A percentile compares a stretch with the other conserved stretches of the same genome.
Evolutionary conservation across 1,140 invertebrate genomes (phyloP).

Genomic region (Drosophila triauraria): DNA sequence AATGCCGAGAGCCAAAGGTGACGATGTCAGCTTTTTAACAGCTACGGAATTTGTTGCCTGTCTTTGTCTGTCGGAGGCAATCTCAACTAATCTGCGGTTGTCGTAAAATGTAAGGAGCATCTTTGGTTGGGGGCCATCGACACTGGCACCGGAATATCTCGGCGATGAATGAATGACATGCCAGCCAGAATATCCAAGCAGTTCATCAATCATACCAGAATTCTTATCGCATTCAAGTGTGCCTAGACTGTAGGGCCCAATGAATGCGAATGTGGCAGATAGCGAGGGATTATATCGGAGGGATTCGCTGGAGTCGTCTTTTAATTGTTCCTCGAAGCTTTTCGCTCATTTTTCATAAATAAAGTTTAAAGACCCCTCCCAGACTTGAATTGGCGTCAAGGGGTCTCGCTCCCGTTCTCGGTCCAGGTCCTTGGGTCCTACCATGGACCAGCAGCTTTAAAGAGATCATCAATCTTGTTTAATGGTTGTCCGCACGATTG

Average conservation of each 20-base stretch:
- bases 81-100: conserved; percentile 80
- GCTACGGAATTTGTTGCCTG: conserved; percentile 78
- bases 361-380: conserved; percentile 61
- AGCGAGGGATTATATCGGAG: conserved; percentile 30
- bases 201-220: conserved; percentile 70
- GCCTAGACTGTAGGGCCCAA: conserved; percentile 6
- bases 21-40: conserved; percentile 83
- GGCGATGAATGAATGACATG: conserved; percentile 68
- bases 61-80: conserved; percentile 65
- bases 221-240: conserved; percentile 61
- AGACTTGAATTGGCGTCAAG: conserved; percentile 56
- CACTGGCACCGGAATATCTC: conserved; percentile 50
- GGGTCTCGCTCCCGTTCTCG: conserved; percentile 42
- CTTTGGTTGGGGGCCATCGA: not conserved
- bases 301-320: conserved; percentile 23
- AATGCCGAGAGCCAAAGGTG: conserved; percentile 69
- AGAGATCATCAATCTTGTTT: conserved; percentile 85
- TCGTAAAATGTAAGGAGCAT: conserved; percentile 62
- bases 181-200: conserved; percentile 44
- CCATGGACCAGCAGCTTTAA: conserved; percentile 58
- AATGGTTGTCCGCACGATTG: conserved; percentile 85
- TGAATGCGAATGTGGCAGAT: conserved; percentile 25
- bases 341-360: conserved; percentile 69
- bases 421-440: conserved; percentile 22
- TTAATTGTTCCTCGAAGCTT: conserved; percentile 65